Evolutionary conservation across 2,888 invertebrate genomes (phyloP).

Genomic region (Amorpha juglandis): DNA sequence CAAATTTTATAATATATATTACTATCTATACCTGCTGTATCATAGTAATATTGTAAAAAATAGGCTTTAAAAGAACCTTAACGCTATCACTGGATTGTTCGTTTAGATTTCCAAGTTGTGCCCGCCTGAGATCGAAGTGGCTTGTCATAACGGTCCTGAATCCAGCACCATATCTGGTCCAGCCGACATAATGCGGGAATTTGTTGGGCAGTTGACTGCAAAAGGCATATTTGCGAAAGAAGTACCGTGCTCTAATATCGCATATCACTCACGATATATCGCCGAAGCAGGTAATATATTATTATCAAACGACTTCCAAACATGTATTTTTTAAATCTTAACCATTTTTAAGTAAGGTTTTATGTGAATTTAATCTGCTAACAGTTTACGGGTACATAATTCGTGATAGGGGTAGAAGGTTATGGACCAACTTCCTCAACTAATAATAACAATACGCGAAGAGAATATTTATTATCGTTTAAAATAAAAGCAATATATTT

Average conservation of each 20-base stretch:
- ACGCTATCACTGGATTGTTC: not conserved
- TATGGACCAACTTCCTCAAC: no score
- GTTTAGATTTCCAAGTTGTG: constrained; percentile 57
- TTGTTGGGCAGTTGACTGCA: constrained; percentile 76
- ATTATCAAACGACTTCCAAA: constrained; percentile 33
- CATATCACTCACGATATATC: constrained; percentile 95
- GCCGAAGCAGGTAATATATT: constrained; percentile 79
- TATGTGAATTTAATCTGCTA: no score
- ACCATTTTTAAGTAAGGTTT: no score
- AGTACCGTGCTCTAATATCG: constrained; percentile 90
- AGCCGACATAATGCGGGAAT: constrained; percentile 83
- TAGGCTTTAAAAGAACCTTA: not conserved
- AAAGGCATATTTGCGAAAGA: constrained; percentile 70
- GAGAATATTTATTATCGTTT: no score
- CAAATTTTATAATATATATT: no score
- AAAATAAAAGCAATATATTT: no score
- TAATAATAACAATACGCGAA: no score
- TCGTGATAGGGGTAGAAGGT: no score
- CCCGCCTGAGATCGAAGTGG: constrained; percentile 88
- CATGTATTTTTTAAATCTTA: no score
- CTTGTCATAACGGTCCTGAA: constrained; percentile 91
- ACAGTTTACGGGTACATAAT: no score
- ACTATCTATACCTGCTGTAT: not conserved
- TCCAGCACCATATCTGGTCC: constrained; percentile 92
- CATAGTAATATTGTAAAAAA: no score